Conservation (phyloP, 2,888 invertebrate genomes). For the Chalcis sispes region DNA sequence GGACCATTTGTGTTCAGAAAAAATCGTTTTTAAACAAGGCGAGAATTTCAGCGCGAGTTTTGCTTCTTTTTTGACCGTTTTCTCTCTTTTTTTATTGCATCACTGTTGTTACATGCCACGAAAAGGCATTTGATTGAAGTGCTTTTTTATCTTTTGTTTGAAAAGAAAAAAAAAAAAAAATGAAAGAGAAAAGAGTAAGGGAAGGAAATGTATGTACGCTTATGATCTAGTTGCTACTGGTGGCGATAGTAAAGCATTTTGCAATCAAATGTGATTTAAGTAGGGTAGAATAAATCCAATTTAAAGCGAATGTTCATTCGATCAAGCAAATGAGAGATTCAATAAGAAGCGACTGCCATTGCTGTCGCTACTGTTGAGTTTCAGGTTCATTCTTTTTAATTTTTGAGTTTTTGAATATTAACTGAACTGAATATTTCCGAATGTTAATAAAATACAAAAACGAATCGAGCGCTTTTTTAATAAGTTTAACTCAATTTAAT, state of each 20-base stretch:
- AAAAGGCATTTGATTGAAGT: conserved; percentile 16
- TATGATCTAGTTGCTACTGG: background rate
- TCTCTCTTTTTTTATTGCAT: conserved; percentile 58
- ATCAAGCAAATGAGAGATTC: conserved; percentile 33
- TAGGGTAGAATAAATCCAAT: conserved; percentile 7
- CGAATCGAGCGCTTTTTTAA: background rate
- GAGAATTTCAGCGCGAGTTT: no score
- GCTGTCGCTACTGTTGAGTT: background rate
- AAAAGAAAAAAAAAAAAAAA: background rate
- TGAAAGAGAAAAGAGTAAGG: background rate
- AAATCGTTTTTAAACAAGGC: conserved; percentile 59
- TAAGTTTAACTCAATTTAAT: background rate
- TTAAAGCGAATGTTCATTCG: conserved; percentile 16
- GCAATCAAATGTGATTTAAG: conserved; percentile 39
- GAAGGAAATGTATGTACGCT: no score
- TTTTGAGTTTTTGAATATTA: background rate
- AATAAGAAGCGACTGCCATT: background rate
- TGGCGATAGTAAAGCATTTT: conserved; percentile 45
- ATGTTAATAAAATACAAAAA: background rate
- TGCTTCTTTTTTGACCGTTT: conserved; percentile 51
- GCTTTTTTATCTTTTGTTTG: background rate
- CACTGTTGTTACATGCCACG: background rate
- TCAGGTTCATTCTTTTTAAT: background rate
- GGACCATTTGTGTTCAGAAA: conserved; percentile 52
- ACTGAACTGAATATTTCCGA: no score